Evolutionary conservation across 2,888 invertebrate genomes (phyloP).

Genomic region (Erpobdella octoculata): DNA sequence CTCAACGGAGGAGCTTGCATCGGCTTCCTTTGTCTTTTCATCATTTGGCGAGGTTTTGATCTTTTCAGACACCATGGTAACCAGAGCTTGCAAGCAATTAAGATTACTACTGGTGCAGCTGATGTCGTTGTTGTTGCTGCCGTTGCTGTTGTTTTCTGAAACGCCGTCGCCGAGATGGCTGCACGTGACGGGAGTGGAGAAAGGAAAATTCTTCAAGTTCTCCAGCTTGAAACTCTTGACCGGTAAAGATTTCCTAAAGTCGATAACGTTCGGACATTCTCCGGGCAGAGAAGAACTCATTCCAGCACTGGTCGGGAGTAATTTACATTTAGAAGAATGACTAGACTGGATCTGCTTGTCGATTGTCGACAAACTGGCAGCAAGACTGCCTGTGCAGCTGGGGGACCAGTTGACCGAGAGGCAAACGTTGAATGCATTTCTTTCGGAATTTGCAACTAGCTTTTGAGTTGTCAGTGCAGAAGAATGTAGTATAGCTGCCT

Average conservation of each 20-base stretch:
- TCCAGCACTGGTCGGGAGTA: neutral
- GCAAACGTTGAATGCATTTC: neutral
- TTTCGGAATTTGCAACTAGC: neutral
- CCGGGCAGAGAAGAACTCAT: neutral
- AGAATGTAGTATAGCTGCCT: too few relatives aligned
- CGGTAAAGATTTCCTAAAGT: neutral
- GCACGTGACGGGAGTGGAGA: neutral
- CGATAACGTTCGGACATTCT: neutral
- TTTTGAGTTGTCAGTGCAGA: too few relatives aligned
- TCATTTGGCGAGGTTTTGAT: too few relatives aligned
- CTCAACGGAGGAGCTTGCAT: too few relatives aligned
- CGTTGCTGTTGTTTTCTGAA: too few relatives aligned
- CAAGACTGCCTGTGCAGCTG: neutral
- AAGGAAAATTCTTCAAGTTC: constrained; percentile 1
- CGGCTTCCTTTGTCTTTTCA: too few relatives aligned
- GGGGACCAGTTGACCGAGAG: neutral
- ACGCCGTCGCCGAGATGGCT: too few relatives aligned
- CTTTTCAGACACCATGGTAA: too few relatives aligned
- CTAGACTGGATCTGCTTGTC: neutral
- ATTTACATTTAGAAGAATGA: too few relatives aligned
- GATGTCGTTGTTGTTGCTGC: neutral
- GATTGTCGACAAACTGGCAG: neutral
- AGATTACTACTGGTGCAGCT: neutral
- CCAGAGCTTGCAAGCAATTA: too few relatives aligned
- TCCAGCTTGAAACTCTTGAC: neutral